These are phyloP conservation scores for Semnornis frantzii DNA, from an alignment of 2,113 vertebrate species.

Conservation along the genomic window DNA sequence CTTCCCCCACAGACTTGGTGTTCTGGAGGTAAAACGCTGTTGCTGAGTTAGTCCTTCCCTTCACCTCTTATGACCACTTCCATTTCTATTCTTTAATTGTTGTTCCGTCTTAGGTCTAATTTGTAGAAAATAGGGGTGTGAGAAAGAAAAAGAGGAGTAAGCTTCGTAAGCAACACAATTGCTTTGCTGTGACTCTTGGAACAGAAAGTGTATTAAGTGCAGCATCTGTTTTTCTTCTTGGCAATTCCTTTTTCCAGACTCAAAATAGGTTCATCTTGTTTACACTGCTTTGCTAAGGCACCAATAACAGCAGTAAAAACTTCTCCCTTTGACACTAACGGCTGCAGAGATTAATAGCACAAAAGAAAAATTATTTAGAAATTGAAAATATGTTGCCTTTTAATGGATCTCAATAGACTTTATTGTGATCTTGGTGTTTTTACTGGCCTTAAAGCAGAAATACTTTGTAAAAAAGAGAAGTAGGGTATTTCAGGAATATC, in stretches of 20 bases:
- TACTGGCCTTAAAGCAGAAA: neutral
- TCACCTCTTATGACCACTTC: neutral
- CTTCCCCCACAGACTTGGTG: neutral
- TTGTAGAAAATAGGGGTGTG: neutral
- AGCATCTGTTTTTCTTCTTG: constrained; percentile 42
- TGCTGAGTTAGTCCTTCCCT: neutral
- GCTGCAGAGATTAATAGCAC: constrained; percentile 20
- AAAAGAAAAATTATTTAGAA: constrained; percentile 10
- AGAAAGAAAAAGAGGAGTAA: neutral
- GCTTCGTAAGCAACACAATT: neutral
- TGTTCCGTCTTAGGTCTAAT: neutral
- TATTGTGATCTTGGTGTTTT: neutral
- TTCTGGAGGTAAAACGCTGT: neutral
- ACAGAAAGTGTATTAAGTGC: neutral
- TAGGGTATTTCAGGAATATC: neutral
- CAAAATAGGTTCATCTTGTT: constrained; percentile 61
- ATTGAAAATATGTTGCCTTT: neutral
- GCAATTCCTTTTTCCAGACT: constrained; percentile 60
- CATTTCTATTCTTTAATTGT: neutral
- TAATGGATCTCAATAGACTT: neutral
- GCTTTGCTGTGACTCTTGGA: constrained; percentile 38
- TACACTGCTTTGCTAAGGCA: constrained; percentile 15
- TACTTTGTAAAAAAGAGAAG: neutral
- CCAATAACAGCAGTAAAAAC: constrained; percentile 52
- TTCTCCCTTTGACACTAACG: constrained; percentile 6